These are phyloP conservation scores for Cantharis flavilabris DNA, from an alignment of 2,888 invertebrate genomes.

Conservation along the genomic window DNA sequence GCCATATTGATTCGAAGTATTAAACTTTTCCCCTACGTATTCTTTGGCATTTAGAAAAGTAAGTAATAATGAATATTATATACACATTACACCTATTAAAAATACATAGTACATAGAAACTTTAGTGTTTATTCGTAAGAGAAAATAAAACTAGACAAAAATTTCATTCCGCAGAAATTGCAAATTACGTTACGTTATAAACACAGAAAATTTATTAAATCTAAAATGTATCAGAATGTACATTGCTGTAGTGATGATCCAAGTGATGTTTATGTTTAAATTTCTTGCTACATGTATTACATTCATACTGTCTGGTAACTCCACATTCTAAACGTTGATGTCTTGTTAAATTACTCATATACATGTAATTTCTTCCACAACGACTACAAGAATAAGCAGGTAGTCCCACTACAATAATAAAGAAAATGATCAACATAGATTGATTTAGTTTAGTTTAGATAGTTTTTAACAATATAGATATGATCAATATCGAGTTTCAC, in stretches of 20 bases:
- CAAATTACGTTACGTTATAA: background rate
- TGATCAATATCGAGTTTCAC: too few relatives aligned
- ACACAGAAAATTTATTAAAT: background rate
- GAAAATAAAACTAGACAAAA: background rate
- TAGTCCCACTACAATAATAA: conserved; percentile 7
- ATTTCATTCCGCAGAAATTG: background rate
- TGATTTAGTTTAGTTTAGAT: too few relatives aligned
- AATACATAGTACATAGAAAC: background rate
- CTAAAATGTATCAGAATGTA: conserved; percentile 4
- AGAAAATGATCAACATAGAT: background rate
- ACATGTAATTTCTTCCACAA: conserved; percentile 23
- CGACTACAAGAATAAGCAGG: conserved; percentile 9
- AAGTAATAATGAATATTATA: background rate
- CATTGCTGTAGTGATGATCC: conserved; percentile 54
- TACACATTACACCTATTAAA: background rate
- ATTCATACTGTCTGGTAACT: conserved; percentile 57
- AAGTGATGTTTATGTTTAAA: conserved; percentile 59
- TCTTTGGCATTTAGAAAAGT: background rate
- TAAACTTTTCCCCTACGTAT: background rate
- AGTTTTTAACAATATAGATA: too few relatives aligned
- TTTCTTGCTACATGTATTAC: conserved; percentile 54
- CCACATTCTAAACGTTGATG: conserved; percentile 66
- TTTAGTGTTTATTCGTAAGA: background rate
- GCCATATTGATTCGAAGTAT: too few relatives aligned
- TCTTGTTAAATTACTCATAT: conserved; percentile 24